Evolutionary conservation across 2,113 vertebrate species (phyloP).

Genomic region (Trematocara macrostoma): DNA sequence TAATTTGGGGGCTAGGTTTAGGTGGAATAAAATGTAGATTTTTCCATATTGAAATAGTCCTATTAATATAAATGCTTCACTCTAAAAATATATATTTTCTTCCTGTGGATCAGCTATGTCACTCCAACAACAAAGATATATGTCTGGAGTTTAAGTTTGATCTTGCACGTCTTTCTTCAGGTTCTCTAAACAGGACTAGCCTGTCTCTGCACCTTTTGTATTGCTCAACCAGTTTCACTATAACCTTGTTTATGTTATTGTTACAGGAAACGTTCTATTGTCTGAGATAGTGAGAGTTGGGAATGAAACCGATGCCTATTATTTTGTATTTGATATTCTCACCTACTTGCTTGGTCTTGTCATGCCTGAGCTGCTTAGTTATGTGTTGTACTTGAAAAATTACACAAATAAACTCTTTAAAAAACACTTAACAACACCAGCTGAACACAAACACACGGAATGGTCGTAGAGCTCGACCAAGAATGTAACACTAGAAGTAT

Average conservation of each 20-base stretch:
- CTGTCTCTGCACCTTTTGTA: neutral
- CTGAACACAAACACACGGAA: neutral
- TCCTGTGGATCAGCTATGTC: neutral
- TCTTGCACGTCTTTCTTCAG: neutral
- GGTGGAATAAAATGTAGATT: neutral
- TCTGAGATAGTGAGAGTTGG: neutral
- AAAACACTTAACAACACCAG: slow-evolving; percentile 7
- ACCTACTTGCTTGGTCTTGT: neutral
- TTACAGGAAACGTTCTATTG: neutral
- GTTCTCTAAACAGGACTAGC: neutral
- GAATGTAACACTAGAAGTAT: neutral
- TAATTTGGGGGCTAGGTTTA: neutral
- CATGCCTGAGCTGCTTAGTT: neutral
- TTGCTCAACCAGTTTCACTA: neutral
- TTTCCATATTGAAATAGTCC: neutral
- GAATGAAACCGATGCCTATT: neutral
- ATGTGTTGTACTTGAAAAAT: neutral
- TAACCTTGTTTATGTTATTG: neutral
- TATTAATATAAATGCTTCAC: neutral
- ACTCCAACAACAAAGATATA: neutral
- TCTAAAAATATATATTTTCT: neutral
- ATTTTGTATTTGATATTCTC: neutral
- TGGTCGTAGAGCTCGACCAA: neutral
- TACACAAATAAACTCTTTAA: neutral
- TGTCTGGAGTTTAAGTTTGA: neutral